A percentile compares a stretch with the other conserved stretches of the same genome.
Evolutionary conservation across 2,113 vertebrate genomes (phyloP).

Genomic region (crab-eating macaque (Macaca fascicularis)): T2T-MFA8v1.1 NC_088376.1:78132501-78133000

Average conservation of each 20-base stretch:
- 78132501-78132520: not conserved
- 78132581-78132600: not conserved
- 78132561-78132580: not conserved
- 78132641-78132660: not conserved
- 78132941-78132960: not conserved
- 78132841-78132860: not conserved
- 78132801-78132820: not conserved
- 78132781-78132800: not conserved
- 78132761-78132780: not conserved
- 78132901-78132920: not conserved
- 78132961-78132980: not conserved
- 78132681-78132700: not conserved
- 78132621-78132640: not conserved
- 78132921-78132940: not conserved
- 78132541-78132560: not conserved
- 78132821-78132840: not conserved
- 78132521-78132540: not conserved
- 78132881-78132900: not conserved
- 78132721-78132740: not conserved
- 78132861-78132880: slow-evolving; percentile 7
- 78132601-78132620: not conserved
- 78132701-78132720: not conserved
- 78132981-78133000: not conserved
- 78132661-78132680: not conserved
- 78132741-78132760: not conserved